phyloP scores from a whole-genome alignment of 2,888 invertebrate genomes.

The Pherbina coryleti region DNA sequence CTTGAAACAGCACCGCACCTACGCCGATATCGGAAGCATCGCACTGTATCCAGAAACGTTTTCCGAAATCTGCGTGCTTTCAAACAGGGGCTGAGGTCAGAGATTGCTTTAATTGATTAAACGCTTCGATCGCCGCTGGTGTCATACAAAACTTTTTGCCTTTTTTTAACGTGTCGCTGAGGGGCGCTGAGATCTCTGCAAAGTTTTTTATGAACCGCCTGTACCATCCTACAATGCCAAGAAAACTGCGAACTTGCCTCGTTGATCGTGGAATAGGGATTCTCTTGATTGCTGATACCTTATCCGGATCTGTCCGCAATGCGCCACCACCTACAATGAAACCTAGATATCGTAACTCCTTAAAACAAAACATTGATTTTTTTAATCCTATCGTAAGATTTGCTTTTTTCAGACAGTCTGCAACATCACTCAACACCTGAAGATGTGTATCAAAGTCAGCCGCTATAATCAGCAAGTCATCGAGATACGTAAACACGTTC shows the following conservation, averaged over 20 bases:
- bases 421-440: not conserved
- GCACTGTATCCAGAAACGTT: not conserved
- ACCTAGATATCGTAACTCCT: too few relatives aligned
- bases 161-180: not conserved
- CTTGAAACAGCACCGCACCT: not conserved
- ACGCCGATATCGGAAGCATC: not conserved
- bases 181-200: too few relatives aligned
- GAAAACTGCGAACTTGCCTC: not conserved
- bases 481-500: not conserved
- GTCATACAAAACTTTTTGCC: not conserved
- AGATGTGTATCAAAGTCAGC: not conserved
- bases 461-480: not conserved
- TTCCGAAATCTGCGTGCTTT: not conserved
- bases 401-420: not conserved
- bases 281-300: not conserved
- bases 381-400: not conserved
- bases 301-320: not conserved
- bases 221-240: not conserved
- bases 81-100: not conserved
- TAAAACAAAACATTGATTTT: not conserved
- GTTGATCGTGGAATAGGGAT: too few relatives aligned
- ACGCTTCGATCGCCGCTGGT: not conserved
- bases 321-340: not conserved
- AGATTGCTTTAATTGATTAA: not conserved
- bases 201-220: too few relatives aligned